phyloP scores from a whole-genome alignment of 2,797 vertebrate species.

The Sparidentex hasta region DNA sequence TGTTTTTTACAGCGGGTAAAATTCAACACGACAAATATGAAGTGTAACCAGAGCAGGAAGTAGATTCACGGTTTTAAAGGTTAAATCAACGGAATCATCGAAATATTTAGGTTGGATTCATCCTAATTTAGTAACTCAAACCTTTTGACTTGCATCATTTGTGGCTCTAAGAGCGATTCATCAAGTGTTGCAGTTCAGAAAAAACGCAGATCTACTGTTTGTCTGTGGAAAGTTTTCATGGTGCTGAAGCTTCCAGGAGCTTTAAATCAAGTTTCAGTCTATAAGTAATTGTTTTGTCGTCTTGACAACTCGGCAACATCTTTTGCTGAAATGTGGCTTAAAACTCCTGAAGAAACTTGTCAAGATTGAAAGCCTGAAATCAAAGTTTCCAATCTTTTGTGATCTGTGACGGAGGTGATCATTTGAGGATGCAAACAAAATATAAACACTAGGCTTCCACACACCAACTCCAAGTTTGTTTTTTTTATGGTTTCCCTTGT shows the following conservation, averaged over 20 bases:
- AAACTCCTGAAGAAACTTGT: too few species aligned
- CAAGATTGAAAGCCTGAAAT: neutral
- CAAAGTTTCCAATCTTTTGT: too few species aligned
- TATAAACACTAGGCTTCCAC: too few species aligned
- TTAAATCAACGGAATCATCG: neutral
- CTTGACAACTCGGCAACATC: neutral
- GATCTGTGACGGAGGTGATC: too few species aligned
- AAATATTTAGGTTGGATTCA: too few species aligned
- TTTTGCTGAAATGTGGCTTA: too few species aligned
- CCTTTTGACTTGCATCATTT: too few species aligned
- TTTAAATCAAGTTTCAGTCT: neutral
- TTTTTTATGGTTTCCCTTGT: neutral
- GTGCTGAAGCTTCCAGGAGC: neutral
- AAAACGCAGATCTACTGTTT: neutral
- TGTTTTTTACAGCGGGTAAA: conserved; percentile 37
- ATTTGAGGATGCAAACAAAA: too few species aligned
- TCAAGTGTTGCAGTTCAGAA: neutral
- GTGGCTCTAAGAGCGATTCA: too few species aligned
- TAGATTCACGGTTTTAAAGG: neutral
- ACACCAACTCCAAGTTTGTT: too few species aligned
- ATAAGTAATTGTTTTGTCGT: too few species aligned
- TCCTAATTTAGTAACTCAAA: too few species aligned
- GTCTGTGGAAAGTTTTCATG: neutral
- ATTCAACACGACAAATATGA: neutral
- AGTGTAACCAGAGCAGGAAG: conserved; percentile 20